These are phyloP conservation scores for Tenrec ecaudatus DNA, from an alignment of 2,113 vertebrate species.

Conservation along the genomic window DNA sequence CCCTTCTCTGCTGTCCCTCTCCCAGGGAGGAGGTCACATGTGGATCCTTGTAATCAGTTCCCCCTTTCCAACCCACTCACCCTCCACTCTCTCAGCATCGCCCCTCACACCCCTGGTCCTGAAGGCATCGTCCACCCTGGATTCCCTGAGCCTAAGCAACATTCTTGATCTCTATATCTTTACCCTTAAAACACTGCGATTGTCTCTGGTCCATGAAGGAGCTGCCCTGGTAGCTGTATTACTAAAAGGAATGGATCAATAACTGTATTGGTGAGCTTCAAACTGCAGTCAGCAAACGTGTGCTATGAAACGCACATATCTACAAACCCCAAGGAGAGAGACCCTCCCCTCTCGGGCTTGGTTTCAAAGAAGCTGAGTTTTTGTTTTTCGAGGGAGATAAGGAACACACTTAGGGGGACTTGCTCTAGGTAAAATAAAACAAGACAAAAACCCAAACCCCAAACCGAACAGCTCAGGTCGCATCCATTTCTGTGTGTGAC, in stretches of 20 bases:
- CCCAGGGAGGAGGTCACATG: too few relatives aligned
- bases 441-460: too few relatives aligned
- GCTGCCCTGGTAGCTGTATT: neutral
- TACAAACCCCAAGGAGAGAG: neutral
- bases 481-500: neutral
- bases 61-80: too few relatives aligned
- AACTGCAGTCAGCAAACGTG: neutral
- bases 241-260: neutral
- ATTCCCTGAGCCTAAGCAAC: too few relatives aligned
- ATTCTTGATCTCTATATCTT: neutral
- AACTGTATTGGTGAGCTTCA: neutral
- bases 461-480: neutral
- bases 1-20: too few relatives aligned
- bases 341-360: too few relatives aligned
- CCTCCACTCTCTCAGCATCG: too few relatives aligned
- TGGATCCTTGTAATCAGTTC: too few relatives aligned
- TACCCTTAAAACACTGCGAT: slow-evolving; percentile 27
- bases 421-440: neutral
- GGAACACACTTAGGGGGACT: rapidly evolving
- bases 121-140: too few relatives aligned
- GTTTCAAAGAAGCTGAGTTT: slow-evolving; percentile 17
- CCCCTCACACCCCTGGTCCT: too few relatives aligned
- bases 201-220: slow-evolving; percentile 13
- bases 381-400: neutral
- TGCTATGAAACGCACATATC: neutral